Evolutionary conservation across 2,113 vertebrate genomes (phyloP).

Genomic region (Meles meles): DNA sequence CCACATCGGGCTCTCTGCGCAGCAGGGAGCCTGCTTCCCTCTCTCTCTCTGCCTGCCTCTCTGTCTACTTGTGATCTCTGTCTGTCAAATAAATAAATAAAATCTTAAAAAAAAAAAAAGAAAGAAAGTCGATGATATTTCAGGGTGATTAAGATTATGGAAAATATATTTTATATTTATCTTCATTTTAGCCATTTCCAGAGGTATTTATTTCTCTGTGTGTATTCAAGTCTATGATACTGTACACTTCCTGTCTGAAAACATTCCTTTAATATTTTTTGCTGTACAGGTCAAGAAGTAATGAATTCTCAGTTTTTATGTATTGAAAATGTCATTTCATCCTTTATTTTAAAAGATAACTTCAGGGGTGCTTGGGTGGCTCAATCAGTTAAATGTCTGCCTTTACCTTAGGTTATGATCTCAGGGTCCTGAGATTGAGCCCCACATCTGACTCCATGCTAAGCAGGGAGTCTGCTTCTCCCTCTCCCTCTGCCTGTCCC

Average conservation of each 20-base stretch:
- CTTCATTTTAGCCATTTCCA: neutral
- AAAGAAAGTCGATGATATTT: neutral
- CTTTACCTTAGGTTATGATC: neutral
- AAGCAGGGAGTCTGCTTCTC: neutral
- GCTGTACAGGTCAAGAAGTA: neutral
- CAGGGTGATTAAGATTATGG: neutral
- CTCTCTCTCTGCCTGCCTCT: no score
- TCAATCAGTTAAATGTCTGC: neutral
- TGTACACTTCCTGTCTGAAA: neutral
- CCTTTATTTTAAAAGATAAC: neutral
- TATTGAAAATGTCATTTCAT: neutral
- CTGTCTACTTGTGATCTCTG: no score
- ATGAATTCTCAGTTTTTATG: neutral
- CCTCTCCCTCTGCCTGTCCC: neutral
- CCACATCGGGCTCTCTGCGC: no score
- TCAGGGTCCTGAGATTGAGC: neutral
- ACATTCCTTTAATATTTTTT: neutral
- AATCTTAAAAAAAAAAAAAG: no score
- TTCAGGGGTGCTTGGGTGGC: neutral
- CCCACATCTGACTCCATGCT: neutral
- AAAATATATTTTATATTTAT: neutral
- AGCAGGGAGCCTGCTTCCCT: no score
- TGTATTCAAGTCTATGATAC: neutral
- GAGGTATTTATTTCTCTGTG: neutral
- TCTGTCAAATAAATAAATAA: no score